Percentiles rank a stretch among this genome's conserved stretches.
Conservation (phyloP, 2,113 vertebrate species). For the Beaufortia kweichowensis region DNA sequence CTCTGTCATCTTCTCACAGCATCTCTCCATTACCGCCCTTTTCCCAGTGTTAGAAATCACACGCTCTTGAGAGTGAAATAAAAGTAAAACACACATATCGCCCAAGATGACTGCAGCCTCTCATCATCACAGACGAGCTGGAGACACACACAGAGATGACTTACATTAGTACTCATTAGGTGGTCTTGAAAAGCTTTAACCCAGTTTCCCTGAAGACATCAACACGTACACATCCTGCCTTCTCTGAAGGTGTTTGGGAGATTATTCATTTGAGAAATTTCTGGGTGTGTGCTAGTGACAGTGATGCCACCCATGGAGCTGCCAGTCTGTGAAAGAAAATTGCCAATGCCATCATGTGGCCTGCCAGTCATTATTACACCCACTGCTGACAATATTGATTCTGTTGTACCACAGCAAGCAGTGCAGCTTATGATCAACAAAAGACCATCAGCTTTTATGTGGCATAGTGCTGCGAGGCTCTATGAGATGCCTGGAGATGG, state of each 20-base stretch:
- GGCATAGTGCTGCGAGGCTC: conserved; percentile 6
- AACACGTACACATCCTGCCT: not conserved
- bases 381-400: conserved; percentile 26
- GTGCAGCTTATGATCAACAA: conserved; percentile 38
- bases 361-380: conserved; percentile 56
- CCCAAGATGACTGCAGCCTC: conserved; percentile 5
- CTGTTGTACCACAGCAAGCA: conserved; percentile 13
- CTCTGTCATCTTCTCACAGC: conserved; percentile 2
- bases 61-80: conserved; percentile 39
- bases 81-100: not conserved
- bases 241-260: not conserved
- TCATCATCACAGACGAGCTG: not conserved
- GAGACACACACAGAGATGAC: not conserved
- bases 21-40: not conserved
- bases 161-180: conserved; percentile 3
- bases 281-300: conserved; percentile 53
- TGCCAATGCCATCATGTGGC: conserved; percentile 45
- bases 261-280: conserved; percentile 30
- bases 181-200: not conserved
- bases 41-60: conserved; percentile 61
- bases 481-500: not conserved
- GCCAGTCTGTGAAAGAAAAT: conserved; percentile 28
- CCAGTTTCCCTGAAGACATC: not conserved
- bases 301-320: conserved; percentile 44
- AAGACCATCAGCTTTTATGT: conserved; percentile 22